Evolutionary conservation across 2,113 vertebrate genomes (phyloP).

Genomic region (Silurus meridionalis): DNA sequence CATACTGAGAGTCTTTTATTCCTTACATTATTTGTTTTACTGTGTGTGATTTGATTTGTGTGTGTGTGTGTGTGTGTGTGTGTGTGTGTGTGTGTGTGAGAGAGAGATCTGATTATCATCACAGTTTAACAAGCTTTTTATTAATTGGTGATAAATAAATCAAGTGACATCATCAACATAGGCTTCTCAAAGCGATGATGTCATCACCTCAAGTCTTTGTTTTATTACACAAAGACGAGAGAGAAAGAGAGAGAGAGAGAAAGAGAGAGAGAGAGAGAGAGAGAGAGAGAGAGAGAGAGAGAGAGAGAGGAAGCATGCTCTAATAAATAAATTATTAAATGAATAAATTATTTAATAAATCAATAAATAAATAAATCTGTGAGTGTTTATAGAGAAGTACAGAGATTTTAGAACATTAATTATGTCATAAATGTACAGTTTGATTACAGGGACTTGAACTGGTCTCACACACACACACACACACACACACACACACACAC

Average conservation of each 20-base stretch:
- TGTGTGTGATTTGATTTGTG: neutral
- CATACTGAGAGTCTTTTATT: too few relatives aligned
- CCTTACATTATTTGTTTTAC: too few relatives aligned
- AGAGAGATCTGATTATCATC: neutral
- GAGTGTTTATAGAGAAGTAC: neutral
- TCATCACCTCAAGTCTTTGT: conserved; percentile 13
- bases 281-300: neutral
- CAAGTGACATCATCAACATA: conserved; percentile 4
- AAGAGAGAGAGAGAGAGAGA: neutral
- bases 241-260: neutral
- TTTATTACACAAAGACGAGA: neutral
- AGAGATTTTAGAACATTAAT: neutral
- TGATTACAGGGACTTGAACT: neutral
- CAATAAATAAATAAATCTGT: neutral
- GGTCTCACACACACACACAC: neutral
- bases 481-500: neutral
- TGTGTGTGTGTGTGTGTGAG: neutral
- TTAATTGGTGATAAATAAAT: neutral
- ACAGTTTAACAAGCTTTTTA: neutral
- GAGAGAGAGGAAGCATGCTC: neutral
- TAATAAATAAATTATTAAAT: neutral
- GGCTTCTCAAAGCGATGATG: neutral
- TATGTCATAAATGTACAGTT: neutral
- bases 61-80: neutral
- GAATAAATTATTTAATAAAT: too few relatives aligned